Percentiles rank a stretch among this genome's conserved stretches.
phyloP scores from a whole-genome alignment of 2,797 vertebrate species.

The Mallotus villosus region DNA sequence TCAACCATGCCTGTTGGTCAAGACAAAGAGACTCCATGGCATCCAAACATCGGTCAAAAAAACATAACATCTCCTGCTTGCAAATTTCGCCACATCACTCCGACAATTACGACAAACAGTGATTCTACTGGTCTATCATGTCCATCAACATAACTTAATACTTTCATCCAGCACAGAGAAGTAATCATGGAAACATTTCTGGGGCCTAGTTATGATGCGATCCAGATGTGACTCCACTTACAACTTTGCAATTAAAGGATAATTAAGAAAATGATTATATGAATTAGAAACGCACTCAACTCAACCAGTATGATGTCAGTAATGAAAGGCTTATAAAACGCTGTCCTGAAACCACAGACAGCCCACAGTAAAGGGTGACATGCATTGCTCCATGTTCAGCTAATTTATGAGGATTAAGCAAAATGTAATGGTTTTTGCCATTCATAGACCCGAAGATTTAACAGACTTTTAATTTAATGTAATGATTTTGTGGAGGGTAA shows the following conservation, averaged over 20 bases:
- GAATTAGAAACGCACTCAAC: neutral
- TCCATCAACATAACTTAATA: neutral
- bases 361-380: neutral
- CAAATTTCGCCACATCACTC: neutral
- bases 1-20: neutral
- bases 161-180: neutral
- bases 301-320: neutral
- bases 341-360: neutral
- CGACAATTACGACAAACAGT: neutral
- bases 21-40: neutral
- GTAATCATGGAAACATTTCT: neutral
- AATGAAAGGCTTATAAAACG: conserved; percentile 7
- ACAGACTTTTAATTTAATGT: neutral
- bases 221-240: neutral
- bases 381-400: neutral
- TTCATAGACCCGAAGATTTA: neutral
- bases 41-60: neutral
- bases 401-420: neutral
- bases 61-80: neutral
- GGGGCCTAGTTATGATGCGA: neutral
- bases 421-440: neutral
- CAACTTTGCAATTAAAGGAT: neutral
- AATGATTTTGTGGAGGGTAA: neutral
- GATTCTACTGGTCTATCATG: neutral
- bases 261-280: neutral